Percentiles rank a stretch among this genome's conserved stretches.
These are phyloP conservation scores for Aricia agestis DNA, from an alignment of 1,140 invertebrate genomes.

Conservation along the genomic window DNA sequence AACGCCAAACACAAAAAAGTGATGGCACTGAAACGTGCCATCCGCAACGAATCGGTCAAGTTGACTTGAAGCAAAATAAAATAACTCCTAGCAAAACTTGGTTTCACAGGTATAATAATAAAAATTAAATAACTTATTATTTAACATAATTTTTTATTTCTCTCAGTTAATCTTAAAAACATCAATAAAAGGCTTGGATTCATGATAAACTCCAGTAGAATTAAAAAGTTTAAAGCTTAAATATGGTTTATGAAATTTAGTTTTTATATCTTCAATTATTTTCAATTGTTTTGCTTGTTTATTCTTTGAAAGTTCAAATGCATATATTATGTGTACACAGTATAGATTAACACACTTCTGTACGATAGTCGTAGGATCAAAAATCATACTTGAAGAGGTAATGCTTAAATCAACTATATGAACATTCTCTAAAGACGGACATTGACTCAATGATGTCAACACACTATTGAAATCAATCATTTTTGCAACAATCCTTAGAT, in stretches of 20 bases:
- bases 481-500: conserved; percentile 44
- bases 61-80: too few species aligned
- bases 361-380: conserved; percentile 36
- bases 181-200: conserved; percentile 37
- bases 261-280: conserved; percentile 36
- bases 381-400: conserved; percentile 26
- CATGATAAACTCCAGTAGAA: conserved; percentile 23
- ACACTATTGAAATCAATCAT: conserved; percentile 41
- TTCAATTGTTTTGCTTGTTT: conserved; percentile 18
- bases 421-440: conserved; percentile 53
- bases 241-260: conserved; percentile 31
- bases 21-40: too few species aligned
- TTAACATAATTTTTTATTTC: too few species aligned
- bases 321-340: conserved; percentile 41
- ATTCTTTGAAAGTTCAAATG: conserved; percentile 14
- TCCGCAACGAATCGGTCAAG: too few species aligned
- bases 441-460: conserved; percentile 43
- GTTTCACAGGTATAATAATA: too few species aligned
- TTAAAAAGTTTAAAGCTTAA: conserved; percentile 34
- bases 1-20: too few species aligned
- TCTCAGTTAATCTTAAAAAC: conserved; percentile 33
- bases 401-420: conserved; percentile 34
- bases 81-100: too few species aligned
- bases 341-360: conserved; percentile 49
- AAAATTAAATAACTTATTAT: too few species aligned